Evolutionary conservation across 2,888 invertebrate genomes (phyloP), one percentile per base, ranked within the genome.

Genomic region (Drosophila multiciliata): DNA sequence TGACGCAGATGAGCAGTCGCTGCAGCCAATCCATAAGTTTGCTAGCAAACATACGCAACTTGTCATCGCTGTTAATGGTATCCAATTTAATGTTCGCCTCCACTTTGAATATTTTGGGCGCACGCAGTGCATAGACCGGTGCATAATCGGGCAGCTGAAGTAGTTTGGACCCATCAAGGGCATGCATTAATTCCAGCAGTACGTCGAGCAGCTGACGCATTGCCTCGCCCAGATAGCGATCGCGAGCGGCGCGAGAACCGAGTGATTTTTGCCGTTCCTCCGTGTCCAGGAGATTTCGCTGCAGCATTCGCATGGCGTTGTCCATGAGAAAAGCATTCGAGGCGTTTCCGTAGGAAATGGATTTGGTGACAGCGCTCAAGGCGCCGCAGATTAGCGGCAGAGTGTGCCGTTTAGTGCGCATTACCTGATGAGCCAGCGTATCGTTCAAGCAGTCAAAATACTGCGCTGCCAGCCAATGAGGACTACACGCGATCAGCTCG

Each of bases 401-500:
- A 0, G 20, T 12, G 6, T 66, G 59, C 1, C 32, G 17, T 3
- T 54, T 61, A 11, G 45, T 23, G 42, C 58, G 0, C 8, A 17
- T 0, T 8, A 62, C 38, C n/a, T 79, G 1, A 8, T 73, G 67
- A 0, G 35, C 1, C 3, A 84, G 11, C 1, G 52, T 58, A 3
- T 74, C 67, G 29, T 45, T 87, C 2, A 76, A 49, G 2, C 48
- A 11, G 9, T 70, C 88, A 8, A 64, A 77, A 17, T 82, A 89
- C 36, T 82, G 80, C 0, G 20, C 0, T 2, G 77, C 60, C 6
- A 85, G 53, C 80, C 86, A 85, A 11, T 32, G 23, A 0, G 80
- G 83, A 1, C 66, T 86, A 26, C 80, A 85, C 20, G 70, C 61
- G 0, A 84, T 29, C n/a, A 85, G 77, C 55, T 84, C 84, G n/a